A percentile compares a stretch with the other conserved stretches of the same genome.
These are phyloP conservation scores for Phaenicophaeus curvirostris DNA, from an alignment of 2,797 vertebrate species.

Conservation along the genomic window DNA sequence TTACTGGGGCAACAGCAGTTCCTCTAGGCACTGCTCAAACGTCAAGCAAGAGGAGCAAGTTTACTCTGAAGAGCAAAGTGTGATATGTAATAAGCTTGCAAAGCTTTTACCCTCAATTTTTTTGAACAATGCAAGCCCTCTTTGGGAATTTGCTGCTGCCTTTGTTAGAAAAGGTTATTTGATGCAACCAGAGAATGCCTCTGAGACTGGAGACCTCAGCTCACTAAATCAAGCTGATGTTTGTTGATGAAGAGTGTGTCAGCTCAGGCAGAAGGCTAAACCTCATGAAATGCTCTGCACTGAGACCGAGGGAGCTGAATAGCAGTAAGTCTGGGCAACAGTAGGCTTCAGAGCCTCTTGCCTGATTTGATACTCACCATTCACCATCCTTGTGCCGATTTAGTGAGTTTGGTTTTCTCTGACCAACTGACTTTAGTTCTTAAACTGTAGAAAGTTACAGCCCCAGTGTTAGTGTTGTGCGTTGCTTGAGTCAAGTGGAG, in stretches of 20 bases:
- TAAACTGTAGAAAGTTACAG: not conserved
- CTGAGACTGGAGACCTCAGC: not conserved
- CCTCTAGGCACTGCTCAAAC: not conserved
- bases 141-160: not conserved
- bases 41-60: not conserved
- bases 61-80: not conserved
- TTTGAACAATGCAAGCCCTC: not conserved
- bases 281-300: accelerated
- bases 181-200: not conserved
- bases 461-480: not conserved
- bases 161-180: not conserved
- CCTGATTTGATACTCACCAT: not conserved
- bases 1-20: not conserved
- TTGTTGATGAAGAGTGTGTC: not conserved
- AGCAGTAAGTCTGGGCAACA: not conserved
- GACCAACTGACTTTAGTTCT: not conserved
- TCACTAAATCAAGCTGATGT: not conserved
- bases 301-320: not conserved
- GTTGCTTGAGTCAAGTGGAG: not conserved
- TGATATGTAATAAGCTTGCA: not conserved
- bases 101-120: not conserved
- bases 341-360: not conserved
- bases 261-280: not conserved
- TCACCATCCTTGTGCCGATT: not conserved
- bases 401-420: not conserved